Conservation (phyloP, 2,888 invertebrate genomes). For the Microchrysa polita region DNA sequence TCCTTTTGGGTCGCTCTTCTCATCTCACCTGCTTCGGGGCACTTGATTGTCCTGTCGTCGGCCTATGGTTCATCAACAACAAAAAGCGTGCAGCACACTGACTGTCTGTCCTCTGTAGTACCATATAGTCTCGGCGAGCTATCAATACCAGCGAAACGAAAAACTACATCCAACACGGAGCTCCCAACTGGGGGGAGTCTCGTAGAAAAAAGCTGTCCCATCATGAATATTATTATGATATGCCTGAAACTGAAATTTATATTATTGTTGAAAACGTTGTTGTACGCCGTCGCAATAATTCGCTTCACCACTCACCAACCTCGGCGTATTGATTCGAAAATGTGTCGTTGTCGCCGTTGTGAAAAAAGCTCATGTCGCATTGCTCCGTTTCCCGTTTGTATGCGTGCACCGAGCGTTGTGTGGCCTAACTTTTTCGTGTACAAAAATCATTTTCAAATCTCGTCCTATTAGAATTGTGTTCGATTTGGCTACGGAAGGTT, state of each 20-base stretch:
- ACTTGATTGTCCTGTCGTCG: neutral
- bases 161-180: too few relatives aligned
- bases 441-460: slow-evolving; percentile 47
- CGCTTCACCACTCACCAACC: slow-evolving; percentile 32
- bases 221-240: too few relatives aligned
- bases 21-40: neutral
- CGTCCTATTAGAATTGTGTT: slow-evolving; percentile 61
- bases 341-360: slow-evolving; percentile 48
- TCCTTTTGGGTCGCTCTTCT: slow-evolving; percentile 16
- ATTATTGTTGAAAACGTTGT: slow-evolving; percentile 19
- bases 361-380: slow-evolving; percentile 50
- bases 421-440: neutral
- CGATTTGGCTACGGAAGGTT: slow-evolving; percentile 64
- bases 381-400: slow-evolving; percentile 38
- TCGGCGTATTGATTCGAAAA: slow-evolving; percentile 39
- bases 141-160: too few relatives aligned
- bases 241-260: neutral
- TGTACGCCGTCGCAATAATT: slow-evolving; percentile 41
- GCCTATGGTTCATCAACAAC: too few relatives aligned
- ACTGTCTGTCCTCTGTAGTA: too few relatives aligned
- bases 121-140: too few relatives aligned
- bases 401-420: slow-evolving; percentile 18
- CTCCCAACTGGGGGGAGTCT: neutral
- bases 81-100: neutral
- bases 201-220: neutral